These are phyloP conservation scores for Crypturellus undulatus DNA, from an alignment of 2,113 vertebrate species.

Conservation along the genomic window DNA sequence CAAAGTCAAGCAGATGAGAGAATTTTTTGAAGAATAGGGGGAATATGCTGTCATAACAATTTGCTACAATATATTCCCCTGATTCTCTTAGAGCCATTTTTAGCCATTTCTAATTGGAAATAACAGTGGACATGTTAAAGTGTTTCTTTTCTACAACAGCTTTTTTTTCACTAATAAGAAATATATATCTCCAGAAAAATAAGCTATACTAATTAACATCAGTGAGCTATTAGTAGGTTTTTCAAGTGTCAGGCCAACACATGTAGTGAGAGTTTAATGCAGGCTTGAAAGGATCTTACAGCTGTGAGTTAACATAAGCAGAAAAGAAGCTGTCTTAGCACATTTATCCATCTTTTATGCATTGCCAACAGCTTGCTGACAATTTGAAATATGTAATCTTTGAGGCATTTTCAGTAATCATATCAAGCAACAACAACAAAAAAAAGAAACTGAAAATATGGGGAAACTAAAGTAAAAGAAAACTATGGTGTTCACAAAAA, in stretches of 20 bases:
- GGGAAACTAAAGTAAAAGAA: not conserved
- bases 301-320: not conserved
- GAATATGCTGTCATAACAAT: not conserved
- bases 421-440: not conserved
- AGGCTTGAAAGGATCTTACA: not conserved
- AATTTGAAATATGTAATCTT: not conserved
- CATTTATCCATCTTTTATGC: not conserved
- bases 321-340: not conserved
- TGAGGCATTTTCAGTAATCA: not conserved
- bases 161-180: not conserved
- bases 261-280: not conserved
- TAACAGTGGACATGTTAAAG: not conserved
- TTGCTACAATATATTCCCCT: not conserved
- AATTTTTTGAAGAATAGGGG: not conserved
- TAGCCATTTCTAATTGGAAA: not conserved
- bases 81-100: not conserved
- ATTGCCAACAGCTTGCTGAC: not conserved
- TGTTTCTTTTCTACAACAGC: not conserved
- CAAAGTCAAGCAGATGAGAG: not conserved
- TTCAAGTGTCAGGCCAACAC: not conserved
- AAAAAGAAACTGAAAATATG: not conserved
- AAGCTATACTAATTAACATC: not conserved
- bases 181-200: not conserved
- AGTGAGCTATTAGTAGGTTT: not conserved
- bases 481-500: not conserved